Evolutionary conservation across 2,113 vertebrate genomes (phyloP).

Genomic region (Aspidoscelis tigris): DNA sequence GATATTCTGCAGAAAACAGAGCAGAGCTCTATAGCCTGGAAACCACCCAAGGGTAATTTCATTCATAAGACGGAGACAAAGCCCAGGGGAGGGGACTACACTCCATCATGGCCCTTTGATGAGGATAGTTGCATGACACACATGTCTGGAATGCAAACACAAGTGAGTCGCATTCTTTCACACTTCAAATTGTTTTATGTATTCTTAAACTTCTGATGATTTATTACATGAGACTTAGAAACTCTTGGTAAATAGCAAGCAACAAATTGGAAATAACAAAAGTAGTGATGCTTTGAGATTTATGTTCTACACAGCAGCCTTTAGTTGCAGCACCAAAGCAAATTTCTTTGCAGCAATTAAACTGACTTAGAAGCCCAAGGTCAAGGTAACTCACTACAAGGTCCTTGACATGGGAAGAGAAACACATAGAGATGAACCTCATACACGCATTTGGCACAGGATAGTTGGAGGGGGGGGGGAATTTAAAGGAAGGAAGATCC

Average conservation of each 20-base stretch:
- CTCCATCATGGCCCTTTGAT: background rate
- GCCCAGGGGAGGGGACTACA: background rate
- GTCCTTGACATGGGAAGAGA: background rate
- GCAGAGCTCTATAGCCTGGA: background rate
- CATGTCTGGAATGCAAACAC: background rate
- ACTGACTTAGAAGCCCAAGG: background rate
- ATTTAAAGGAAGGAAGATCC: background rate
- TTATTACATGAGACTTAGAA: no score
- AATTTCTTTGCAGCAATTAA: background rate
- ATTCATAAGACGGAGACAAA: background rate
- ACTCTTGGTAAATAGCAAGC: no score
- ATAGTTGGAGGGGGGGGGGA: background rate
- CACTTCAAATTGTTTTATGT: background rate
- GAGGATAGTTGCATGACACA: background rate
- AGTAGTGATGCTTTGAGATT: no score
- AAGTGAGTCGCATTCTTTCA: background rate
- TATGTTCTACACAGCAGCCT: background rate
- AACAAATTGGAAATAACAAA: no score
- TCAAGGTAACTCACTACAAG: background rate
- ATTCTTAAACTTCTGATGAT: no score
- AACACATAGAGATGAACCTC: background rate
- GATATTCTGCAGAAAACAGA: background rate
- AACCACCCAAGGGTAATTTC: background rate
- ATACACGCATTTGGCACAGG: background rate
- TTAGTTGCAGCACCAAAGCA: background rate